phyloP scores from a whole-genome alignment of 2,113 vertebrate genomes.

The Echinops telfairi region DNA sequence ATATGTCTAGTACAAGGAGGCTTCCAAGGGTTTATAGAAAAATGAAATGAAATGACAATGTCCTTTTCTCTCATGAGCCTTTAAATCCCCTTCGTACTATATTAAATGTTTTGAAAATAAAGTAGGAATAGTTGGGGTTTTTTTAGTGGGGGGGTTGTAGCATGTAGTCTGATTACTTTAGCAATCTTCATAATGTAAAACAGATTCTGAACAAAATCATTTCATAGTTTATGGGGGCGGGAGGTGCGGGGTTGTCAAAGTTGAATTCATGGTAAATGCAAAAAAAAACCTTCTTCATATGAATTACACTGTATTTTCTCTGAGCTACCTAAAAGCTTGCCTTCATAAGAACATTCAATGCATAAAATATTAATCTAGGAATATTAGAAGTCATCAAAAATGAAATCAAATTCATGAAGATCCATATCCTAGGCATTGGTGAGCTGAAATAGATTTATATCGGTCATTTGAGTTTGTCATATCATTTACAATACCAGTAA shows the following conservation, averaged over 20 bases:
- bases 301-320: not conserved
- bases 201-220: not conserved
- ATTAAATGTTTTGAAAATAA: constrained; percentile 15
- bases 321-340: not conserved
- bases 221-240: not conserved
- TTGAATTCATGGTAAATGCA: not conserved
- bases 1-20: not conserved
- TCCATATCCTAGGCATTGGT: too few relatives aligned
- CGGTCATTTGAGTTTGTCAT: too few relatives aligned
- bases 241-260: not conserved
- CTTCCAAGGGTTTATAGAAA: too few relatives aligned
- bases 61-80: too few relatives aligned
- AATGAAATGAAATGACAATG: too few relatives aligned
- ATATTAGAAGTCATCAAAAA: too few relatives aligned
- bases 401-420: too few relatives aligned
- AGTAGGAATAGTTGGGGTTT: constrained; percentile 4
- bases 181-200: not conserved
- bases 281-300: not conserved
- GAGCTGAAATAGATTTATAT: too few relatives aligned
- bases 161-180: not conserved
- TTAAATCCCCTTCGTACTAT: not conserved
- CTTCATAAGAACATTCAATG: not conserved
- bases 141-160: too few relatives aligned
- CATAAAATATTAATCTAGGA: too few relatives aligned
- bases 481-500: too few relatives aligned